phyloP scores from a whole-genome alignment of 2,797 vertebrate genomes.

The Percopsis omiscomaycus region DNA sequence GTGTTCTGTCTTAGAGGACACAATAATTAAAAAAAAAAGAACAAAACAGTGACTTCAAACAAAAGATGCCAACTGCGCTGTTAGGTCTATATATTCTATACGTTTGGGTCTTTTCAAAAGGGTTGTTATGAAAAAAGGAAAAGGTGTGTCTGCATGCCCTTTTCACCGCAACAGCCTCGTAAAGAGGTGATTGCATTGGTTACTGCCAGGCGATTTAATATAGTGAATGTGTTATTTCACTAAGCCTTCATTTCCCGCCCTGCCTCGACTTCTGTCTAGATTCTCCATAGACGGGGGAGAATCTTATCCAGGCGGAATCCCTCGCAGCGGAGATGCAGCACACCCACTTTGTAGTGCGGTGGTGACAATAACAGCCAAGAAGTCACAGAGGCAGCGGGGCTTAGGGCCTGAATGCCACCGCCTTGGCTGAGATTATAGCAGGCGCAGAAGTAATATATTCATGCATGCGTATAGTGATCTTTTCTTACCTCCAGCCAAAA shows the following conservation, averaged over 20 bases:
- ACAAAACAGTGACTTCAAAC: neutral
- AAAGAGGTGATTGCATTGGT: conserved; percentile 34
- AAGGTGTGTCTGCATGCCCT: neutral
- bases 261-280: conserved; percentile 22
- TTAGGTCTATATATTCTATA: too few relatives aligned
- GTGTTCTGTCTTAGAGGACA: conserved; percentile 24
- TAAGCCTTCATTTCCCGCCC: conserved; percentile 20
- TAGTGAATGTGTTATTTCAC: conserved; percentile 45
- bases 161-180: conserved; percentile 5
- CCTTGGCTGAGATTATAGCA: conserved; percentile 65
- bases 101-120: neutral
- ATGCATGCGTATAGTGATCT: conserved; percentile 65
- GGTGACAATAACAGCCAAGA: conserved; percentile 49
- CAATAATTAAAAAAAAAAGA: too few relatives aligned
- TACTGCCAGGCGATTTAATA: conserved; percentile 41
- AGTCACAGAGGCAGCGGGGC: conserved; percentile 54
- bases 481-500: conserved; percentile 59
- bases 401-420: conserved; percentile 49
- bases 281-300: conserved; percentile 33
- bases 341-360: conserved; percentile 46
- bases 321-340: conserved; percentile 17
- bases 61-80: neutral
- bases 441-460: conserved; percentile 68
- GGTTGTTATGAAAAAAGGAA: neutral
- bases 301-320: conserved; percentile 30